These are phyloP conservation scores for Coracias cyanogaster DNA, from an alignment of 2,797 vertebrate species.

Conservation along the genomic window DNA sequence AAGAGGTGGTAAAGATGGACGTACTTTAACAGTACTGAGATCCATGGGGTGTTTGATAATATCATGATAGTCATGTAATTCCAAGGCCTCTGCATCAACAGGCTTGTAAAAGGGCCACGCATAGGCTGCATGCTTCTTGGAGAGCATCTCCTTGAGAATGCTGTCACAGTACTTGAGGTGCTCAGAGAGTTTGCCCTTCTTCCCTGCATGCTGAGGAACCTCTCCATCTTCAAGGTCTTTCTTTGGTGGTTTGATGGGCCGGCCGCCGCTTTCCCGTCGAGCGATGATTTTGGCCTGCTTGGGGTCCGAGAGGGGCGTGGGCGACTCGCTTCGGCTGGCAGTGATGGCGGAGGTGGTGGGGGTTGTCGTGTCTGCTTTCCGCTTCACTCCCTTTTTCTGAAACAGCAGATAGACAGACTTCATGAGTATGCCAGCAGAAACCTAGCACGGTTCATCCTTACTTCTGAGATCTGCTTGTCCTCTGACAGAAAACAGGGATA, in stretches of 20 bases:
- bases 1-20: constrained; percentile 10
- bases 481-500: background rate
- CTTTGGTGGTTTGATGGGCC: constrained; percentile 83
- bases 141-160: constrained; percentile 95
- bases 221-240: constrained; percentile 85
- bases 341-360: constrained; percentile 91
- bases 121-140: constrained; percentile 90
- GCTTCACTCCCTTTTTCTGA: constrained; percentile 90
- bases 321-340: constrained; percentile 82
- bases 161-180: constrained; percentile 90
- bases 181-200: constrained; percentile 82
- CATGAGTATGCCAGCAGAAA: background rate
- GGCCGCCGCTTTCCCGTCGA: constrained; percentile 82
- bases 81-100: constrained; percentile 90
- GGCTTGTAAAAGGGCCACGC: constrained; percentile 98
- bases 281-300: constrained; percentile 89
- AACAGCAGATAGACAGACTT: background rate
- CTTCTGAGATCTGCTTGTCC: background rate
- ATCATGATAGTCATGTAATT: constrained; percentile 94
- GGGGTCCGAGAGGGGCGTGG: constrained; percentile 81
- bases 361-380: constrained; percentile 87
- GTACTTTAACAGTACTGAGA: constrained; percentile 94
- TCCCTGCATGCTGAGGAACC: constrained; percentile 76
- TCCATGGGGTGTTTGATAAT: constrained; percentile 99
- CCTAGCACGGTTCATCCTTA: background rate